Percentiles rank a stretch among this genome's conserved stretches.
Evolutionary conservation across 92 coral and sea anemone genomes (phyloP).

Genomic region (Paramuricea clavata): DNA sequence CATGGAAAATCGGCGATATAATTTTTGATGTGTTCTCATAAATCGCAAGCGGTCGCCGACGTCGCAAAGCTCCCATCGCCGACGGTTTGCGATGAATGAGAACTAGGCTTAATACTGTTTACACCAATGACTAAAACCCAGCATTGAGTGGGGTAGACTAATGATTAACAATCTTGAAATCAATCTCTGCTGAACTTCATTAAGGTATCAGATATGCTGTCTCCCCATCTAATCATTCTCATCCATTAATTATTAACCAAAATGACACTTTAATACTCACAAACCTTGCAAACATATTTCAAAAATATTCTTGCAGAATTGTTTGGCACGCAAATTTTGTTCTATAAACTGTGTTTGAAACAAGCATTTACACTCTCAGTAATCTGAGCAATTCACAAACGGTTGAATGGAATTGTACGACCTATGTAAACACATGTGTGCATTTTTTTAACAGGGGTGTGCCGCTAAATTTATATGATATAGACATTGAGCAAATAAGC

Average conservation of each 20-base stretch:
- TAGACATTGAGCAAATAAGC: not conserved
- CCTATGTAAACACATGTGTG: not conserved
- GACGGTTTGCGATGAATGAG: too few relatives aligned
- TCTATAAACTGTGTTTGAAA: not conserved
- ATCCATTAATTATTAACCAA: conserved; percentile 1
- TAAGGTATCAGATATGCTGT: not conserved
- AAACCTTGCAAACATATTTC: not conserved
- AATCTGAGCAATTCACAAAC: not conserved
- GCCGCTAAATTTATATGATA: not conserved
- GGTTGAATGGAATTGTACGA: not conserved
- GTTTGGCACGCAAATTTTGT: not conserved
- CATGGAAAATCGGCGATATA: too few relatives aligned
- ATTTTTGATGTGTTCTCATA: too few relatives aligned
- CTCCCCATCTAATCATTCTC: not conserved
- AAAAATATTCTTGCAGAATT: not conserved
- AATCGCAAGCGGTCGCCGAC: too few relatives aligned
- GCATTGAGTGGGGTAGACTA: too few relatives aligned
- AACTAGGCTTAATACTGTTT: too few relatives aligned
- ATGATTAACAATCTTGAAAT: not conserved
- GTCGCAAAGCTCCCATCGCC: too few relatives aligned
- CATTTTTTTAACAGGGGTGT: conserved; percentile 12
- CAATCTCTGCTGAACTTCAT: not conserved
- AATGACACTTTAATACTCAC: not conserved
- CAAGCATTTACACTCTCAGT: not conserved
- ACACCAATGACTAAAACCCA: too few relatives aligned